Base-by-base conservation (phyloP, 2,113 vertebrate species). In the Dasyurus viverrinus region DNA sequence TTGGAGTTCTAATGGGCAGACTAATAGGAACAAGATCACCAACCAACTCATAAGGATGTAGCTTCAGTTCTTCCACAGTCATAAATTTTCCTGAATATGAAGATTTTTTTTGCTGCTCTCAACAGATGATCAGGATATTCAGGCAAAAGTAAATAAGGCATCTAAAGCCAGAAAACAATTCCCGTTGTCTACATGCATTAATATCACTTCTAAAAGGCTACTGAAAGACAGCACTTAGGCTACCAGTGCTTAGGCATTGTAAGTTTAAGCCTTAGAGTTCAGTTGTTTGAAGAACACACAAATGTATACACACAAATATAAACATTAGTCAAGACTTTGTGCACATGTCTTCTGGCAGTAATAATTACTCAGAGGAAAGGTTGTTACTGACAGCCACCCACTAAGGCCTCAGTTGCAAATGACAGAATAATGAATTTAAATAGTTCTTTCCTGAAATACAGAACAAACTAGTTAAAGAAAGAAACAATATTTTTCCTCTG, bases 371-470 rank as follows among this genome's bases (percentile, higher is more conserved):
- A 76, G n/a, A 94, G 93, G 94, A 98, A 95, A 95, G 94, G 94
- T 60, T 94, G 94, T 95, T 96, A 89, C 76, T 95, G 93, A 95
- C 57, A 96, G 93, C 60, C 94, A 97, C 94, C 76, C 94, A 96
- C 94, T 23, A 97, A 96, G 95, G 94, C 84, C 94, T 93, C 93
- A 54, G 90, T 93, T 50, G 48, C 95, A 96, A 98, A 97, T 94
- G 97, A 96, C 92, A 96, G 92, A 93, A 96, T 96, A 97, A 98
- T 97, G 96, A 97, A 97, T 98, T 97, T 97, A 96, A 98, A 97
- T 90, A 94, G 90, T 92, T 91, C 60, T 94, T 14, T 90, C 93
- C 91, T 92, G 94, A 98, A 98, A 96, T 54, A 96, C 4, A 92
- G 52, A 97, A 95, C 55, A 95, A 89, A 93, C 93, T 46, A 94